Base-by-base conservation (phyloP, 2,113 vertebrate species). In the Neofelis nebulosa region DNA sequence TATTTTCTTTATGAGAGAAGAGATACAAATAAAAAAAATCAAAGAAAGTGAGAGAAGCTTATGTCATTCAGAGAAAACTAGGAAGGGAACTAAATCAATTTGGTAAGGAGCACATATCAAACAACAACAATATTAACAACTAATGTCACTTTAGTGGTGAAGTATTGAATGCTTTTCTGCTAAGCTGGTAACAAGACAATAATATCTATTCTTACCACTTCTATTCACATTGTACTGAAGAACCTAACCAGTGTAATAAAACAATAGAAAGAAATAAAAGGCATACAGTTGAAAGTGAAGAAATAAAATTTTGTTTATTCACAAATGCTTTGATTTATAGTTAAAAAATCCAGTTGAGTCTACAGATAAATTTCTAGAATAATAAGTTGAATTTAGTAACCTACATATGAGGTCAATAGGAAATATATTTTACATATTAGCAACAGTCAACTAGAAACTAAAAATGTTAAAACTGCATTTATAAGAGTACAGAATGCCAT, bases 301-400 rank as follows among this genome's bases (percentile, higher is more conserved):
- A 91, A 38, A 55, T 50, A 66, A 69, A 73, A 65, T 71, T 57
- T 15, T 61, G 45, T n/a, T 61, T 66, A 66, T 81, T 84, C 33
- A 27, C 23, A 90, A 14, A 55, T 50, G 71, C 90, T 92, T 41
- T 61, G 27, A 74, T 74, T 38, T 29, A 74, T 94, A 57, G 16
- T 52, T 57, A 71, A 33, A 97, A 95, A 96, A 69, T 92, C 36
- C 55, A 41, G 0, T 21, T 68, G 25, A 29, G 65, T 92, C 48
- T 80, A 85, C n/a, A 80, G 63, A 73, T 80, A 89, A 66, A 29
- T 76, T 94, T 91, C 48, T 76, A 63, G 21, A 93, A 94, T 68
- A 88, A 9, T 48, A 89, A 80, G 33, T 45, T 84, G 91, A 94
- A 79, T 73, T 95, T 83, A 79, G 61, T 36, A 74, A 94, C 11